Evolutionary conservation across 2,797 vertebrate species (phyloP).

Genomic region (Esox lucius): DNA sequence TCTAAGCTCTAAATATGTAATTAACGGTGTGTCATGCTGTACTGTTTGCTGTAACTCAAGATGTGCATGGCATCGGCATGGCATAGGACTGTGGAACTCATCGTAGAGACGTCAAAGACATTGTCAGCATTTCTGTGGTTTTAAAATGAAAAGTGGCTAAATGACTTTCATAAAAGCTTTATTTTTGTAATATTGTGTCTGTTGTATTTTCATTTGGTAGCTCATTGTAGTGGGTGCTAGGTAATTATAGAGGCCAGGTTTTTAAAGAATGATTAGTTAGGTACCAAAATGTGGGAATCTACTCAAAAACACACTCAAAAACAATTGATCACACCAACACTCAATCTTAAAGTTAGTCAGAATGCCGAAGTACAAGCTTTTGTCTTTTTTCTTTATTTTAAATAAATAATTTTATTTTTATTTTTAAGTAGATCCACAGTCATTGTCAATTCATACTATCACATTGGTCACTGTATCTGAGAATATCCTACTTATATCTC

Average conservation of each 20-base stretch:
- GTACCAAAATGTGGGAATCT: neutral
- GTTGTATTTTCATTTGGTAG: neutral
- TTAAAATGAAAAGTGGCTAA: slow-evolving; percentile 11
- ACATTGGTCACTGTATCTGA: neutral
- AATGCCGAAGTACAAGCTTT: neutral
- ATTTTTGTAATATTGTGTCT: slow-evolving; percentile 27
- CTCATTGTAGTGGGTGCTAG: neutral
- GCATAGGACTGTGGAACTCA: neutral
- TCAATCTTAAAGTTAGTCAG: neutral
- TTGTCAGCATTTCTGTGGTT: neutral
- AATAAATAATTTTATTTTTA: too few relatives aligned
- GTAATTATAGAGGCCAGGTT: neutral
- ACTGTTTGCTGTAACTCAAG: neutral
- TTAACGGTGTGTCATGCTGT: neutral
- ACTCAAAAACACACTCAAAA: neutral
- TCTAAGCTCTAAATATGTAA: neutral
- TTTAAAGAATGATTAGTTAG: neutral
- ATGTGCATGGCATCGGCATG: slow-evolving; percentile 7
- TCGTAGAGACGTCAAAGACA: neutral
- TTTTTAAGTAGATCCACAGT: neutral
- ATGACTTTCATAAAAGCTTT: slow-evolving; percentile 29
- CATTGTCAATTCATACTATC: neutral
- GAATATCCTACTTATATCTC: neutral
- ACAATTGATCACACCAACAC: neutral
- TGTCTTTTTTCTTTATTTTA: neutral